These are phyloP conservation scores for Coptodon bakossiorum DNA, from an alignment of 2,113 vertebrate genomes.

Conservation along the genomic window DNA sequence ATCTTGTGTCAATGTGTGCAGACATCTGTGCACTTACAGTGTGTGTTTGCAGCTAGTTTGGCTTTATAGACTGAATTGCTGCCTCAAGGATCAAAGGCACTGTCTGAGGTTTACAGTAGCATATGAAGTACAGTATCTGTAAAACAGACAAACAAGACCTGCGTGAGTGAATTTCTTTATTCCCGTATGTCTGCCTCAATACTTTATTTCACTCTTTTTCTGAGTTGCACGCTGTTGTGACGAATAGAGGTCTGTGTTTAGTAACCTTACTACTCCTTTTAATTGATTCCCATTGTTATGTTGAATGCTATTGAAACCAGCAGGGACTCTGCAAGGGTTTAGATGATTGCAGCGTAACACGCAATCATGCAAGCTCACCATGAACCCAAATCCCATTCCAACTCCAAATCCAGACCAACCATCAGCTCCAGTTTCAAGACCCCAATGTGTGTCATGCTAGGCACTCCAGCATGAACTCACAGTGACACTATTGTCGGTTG, in stretches of 20 bases:
- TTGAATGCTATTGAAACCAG: constrained; percentile 3
- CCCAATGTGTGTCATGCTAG: not conserved
- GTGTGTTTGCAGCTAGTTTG: constrained; percentile 30
- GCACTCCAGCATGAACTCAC: not conserved
- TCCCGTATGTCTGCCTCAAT: not conserved
- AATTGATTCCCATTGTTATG: constrained; percentile 35
- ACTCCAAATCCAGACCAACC: not conserved
- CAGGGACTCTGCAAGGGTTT: constrained; percentile 26
- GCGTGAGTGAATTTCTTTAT: constrained; percentile 51
- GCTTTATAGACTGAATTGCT: constrained; percentile 36
- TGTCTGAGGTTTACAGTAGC: constrained; percentile 54
- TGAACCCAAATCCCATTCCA: constrained; percentile 13
- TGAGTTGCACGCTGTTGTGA: constrained; percentile 29
- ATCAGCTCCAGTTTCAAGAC: not conserved
- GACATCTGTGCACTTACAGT: not conserved
- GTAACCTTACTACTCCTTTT: constrained; percentile 27
- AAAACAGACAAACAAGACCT: constrained; percentile 35
- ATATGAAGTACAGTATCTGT: constrained; percentile 46
- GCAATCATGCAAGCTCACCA: constrained; percentile 31
- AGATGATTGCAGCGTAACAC: constrained; percentile 48
- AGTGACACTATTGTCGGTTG: not conserved
- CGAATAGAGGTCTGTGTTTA: constrained; percentile 3
- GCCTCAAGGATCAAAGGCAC: constrained; percentile 43
- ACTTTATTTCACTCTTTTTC: not conserved
- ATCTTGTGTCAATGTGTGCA: not conserved